Evolutionary conservation across 2,888 invertebrate species (phyloP).

Genomic region (Melipona bicolor): DNA sequence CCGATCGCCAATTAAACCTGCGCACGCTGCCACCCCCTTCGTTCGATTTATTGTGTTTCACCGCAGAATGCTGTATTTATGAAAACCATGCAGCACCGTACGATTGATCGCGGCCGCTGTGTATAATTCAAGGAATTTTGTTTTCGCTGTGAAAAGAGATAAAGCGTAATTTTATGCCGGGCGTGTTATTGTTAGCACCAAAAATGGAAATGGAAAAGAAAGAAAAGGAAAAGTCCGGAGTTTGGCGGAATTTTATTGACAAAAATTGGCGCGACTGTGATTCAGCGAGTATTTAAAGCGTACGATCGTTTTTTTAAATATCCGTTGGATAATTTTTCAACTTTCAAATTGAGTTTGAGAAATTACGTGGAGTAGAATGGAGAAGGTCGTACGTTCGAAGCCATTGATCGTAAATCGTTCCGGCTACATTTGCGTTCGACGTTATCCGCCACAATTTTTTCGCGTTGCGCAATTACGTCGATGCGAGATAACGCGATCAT

Average conservation of each 20-base stretch:
- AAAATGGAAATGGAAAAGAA: too few relatives aligned
- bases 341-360: not conserved
- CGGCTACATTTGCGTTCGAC: conserved; percentile 17
- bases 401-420: not conserved
- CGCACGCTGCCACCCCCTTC: not conserved
- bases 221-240: too few relatives aligned
- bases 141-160: too few relatives aligned
- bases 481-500: conserved; percentile 35
- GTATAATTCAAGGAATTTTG: not conserved
- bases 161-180: too few relatives aligned
- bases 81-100: not conserved
- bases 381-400: not conserved
- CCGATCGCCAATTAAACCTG: conserved; percentile 23
- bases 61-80: not conserved
- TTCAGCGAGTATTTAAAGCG: not conserved
- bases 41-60: conserved; percentile 15
- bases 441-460: conserved; percentile 22
- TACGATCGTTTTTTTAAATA: not conserved
- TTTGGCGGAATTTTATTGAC: too few relatives aligned
- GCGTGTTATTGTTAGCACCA: too few relatives aligned
- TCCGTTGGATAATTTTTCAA: not conserved
- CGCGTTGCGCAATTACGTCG: conserved; percentile 36
- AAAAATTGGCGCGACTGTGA: too few relatives aligned
- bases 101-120: not conserved
- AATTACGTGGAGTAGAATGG: not conserved